A percentile compares a stretch with the other conserved stretches of the same genome.
Evolutionary conservation across 2,888 invertebrate genomes (phyloP).

Genomic region (Cheilosia urbana): DNA sequence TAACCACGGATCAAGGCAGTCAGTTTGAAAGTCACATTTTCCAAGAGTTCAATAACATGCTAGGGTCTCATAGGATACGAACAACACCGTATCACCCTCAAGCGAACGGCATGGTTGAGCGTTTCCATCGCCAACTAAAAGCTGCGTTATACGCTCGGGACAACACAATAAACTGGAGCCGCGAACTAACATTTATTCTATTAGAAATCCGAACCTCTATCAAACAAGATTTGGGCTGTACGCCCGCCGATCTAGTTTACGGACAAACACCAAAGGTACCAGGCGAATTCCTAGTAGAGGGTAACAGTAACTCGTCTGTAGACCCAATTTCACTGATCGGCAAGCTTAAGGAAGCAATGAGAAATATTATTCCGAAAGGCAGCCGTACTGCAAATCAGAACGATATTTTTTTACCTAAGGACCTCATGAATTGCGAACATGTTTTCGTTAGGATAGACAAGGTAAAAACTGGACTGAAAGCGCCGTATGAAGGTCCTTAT

Average conservation of each 20-base stretch:
- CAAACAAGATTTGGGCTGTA: neutral
- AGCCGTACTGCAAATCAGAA: no score
- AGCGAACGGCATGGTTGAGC: neutral
- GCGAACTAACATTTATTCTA: neutral
- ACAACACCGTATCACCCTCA: constrained; percentile 1
- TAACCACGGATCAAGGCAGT: neutral
- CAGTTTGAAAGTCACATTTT: neutral
- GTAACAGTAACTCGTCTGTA: neutral
- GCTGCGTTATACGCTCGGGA: neutral
- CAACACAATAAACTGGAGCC: neutral
- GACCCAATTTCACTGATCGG: neutral
- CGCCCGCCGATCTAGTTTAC: neutral
- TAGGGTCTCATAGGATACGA: neutral
- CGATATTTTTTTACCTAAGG: no score
- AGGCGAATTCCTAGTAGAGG: neutral
- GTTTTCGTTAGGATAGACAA: no score
- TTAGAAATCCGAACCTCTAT: neutral
- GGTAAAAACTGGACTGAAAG: no score
- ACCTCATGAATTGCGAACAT: no score
- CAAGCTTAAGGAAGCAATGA: neutral
- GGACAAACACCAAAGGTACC: neutral
- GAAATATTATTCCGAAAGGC: neutral
- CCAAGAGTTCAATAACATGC: neutral
- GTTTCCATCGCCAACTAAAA: no score
- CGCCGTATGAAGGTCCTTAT: no score